Conservation (phyloP, 2,113 vertebrate genomes). For the Rhabdornis inornatus region DNA sequence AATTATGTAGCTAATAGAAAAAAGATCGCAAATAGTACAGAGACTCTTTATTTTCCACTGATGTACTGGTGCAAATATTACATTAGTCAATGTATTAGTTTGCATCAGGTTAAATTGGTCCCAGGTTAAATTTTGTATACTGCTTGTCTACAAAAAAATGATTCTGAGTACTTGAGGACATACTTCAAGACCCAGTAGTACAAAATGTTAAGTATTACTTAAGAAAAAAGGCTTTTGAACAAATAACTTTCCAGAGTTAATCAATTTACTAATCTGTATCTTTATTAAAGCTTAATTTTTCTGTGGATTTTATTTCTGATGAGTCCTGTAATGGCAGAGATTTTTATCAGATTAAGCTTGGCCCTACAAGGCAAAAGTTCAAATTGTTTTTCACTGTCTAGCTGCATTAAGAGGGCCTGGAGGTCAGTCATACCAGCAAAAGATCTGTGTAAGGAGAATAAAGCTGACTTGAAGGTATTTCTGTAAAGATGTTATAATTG, state of each 20-base stretch:
- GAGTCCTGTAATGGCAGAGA: slow-evolving; percentile 37
- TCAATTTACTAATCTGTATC: background rate
- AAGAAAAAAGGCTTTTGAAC: background rate
- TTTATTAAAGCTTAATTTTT: background rate
- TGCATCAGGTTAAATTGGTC: background rate
- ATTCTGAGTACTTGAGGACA: background rate
- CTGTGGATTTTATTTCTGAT: slow-evolving; percentile 19
- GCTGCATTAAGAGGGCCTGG: slow-evolving; percentile 26
- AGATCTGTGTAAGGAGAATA: background rate
- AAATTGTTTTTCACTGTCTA: slow-evolving; percentile 58
- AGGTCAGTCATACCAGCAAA: slow-evolving; percentile 62
- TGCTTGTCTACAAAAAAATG: background rate
- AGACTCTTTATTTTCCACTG: background rate
- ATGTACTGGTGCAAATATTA: background rate
- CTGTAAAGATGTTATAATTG: slow-evolving; percentile 42
- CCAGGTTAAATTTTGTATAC: background rate
- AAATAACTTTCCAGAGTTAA: background rate
- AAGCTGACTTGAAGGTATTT: slow-evolving; percentile 46
- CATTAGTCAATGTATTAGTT: background rate
- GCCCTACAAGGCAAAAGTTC: slow-evolving; percentile 41
- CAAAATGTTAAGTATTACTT: background rate
- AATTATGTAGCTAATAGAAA: background rate
- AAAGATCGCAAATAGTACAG: background rate
- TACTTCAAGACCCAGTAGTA: background rate
- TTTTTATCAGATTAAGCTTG: slow-evolving; percentile 61